Conservation (phyloP, 2,113 vertebrate species). For the Chinchilla lanigera region DNA sequence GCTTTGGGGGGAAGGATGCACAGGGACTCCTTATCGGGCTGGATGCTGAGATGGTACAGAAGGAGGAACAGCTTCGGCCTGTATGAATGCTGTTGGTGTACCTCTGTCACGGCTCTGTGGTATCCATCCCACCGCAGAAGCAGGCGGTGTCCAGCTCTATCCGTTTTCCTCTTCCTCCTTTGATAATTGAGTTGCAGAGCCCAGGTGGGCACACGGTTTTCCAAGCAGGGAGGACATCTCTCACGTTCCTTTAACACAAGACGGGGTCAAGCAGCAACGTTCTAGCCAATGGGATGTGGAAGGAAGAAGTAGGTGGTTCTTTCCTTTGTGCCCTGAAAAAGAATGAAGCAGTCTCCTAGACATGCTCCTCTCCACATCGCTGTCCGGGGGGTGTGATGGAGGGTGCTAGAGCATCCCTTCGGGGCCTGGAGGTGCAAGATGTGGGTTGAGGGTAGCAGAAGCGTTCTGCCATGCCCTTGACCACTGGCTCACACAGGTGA, state of each 20-base stretch:
- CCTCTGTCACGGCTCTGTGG: accelerated
- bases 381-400: not conserved
- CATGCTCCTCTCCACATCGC: not conserved
- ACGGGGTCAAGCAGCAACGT: not conserved
- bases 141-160: not conserved
- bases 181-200: not conserved
- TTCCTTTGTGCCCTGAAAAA: not conserved
- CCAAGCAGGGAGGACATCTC: not conserved
- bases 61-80: not conserved
- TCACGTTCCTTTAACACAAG: not conserved
- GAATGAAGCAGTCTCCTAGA: not conserved
- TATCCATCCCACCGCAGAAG: not conserved
- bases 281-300: not conserved
- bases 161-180: not conserved
- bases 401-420: too few species aligned
- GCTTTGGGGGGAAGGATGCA: not conserved
- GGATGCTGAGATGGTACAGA: not conserved
- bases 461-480: too few species aligned
- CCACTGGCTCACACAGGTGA: not conserved
- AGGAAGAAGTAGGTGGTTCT: not conserved
- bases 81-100: not conserved
- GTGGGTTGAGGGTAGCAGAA: not conserved
- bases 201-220: not conserved
- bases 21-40: not conserved
- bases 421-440: not conserved